Evolutionary conservation across 2,888 invertebrate genomes (phyloP), one percentile per base, ranked within the genome.

Genomic region (Sinohyriopsis cumingii): DNA sequence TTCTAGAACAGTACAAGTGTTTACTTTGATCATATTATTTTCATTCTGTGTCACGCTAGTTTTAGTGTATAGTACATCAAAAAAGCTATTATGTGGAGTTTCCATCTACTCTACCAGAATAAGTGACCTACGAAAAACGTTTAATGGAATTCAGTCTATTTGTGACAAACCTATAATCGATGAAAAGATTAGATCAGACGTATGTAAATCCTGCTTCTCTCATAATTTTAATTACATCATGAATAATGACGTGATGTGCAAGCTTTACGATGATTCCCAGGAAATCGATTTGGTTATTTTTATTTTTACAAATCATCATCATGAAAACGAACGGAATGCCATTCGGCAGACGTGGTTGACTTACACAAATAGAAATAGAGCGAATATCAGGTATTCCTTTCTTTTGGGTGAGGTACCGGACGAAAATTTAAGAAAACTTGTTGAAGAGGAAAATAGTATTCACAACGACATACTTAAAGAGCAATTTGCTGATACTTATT

Each of bases 341-440:
- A 69, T 81, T 24, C 55, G 81, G 19, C 55, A 71, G 19, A 77
- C 81, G 15, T 81, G 81, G 81, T 55, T 71, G n/a, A 69, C 64
- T 5, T 20, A 57, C 24, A 53, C 73, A 7, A 67, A 67, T 15
- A 72, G 71, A 24, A 78, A 75, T 45, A 74, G 66, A 9, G 64
- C 63, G 15, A 67, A 68, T 6, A 67, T 81, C 0, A 59, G 77
- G 20, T 73, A 77, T 62, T 74, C 66, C 20, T 81, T 81, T 59
- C 24, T 80, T 1, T n/a, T 81, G 1, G 81, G 81, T 6, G 24
- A 25, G 56, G 65, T 67, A 4, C 25, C 15, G 28, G 62, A 63
- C 55, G 63, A n/a, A 22, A 55, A 24, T 5, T 25, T 59, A 24
- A 67, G 67, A 22, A 25, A 67, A 9, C 59, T 59, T 5, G 57